A percentile compares a stretch with the other conserved stretches of the same genome.
phyloP scores from a whole-genome alignment of 2,113 vertebrate genomes.

The Charina bottae region DNA sequence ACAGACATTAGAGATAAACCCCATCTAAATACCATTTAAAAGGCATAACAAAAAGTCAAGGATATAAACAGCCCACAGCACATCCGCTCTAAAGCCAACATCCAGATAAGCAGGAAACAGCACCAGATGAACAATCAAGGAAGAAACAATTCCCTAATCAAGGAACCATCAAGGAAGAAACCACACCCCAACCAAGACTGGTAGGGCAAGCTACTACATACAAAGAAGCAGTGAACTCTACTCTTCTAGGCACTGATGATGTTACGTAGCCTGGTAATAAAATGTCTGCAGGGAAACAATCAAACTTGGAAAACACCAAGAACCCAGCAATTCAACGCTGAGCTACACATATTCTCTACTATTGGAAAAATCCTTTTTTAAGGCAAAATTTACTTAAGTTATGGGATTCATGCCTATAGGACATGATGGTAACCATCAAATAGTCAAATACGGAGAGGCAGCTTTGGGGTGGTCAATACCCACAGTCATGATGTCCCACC shows the following conservation, averaged over 20 bases:
- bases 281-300: neutral
- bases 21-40: neutral
- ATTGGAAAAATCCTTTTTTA: too few species aligned
- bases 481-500: neutral
- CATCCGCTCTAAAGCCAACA: neutral
- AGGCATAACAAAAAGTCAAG: neutral
- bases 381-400: neutral
- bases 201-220: too few species aligned
- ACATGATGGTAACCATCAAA: neutral
- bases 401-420: too few species aligned
- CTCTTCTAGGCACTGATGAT: too few species aligned
- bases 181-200: too few species aligned
- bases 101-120: neutral
- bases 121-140: neutral
- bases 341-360: too few species aligned
- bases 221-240: too few species aligned
- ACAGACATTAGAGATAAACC: neutral
- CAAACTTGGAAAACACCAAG: neutral
- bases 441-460: neutral
- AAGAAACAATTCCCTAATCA: neutral
- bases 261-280: neutral
- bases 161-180: neutral
- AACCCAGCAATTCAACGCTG: too few species aligned
- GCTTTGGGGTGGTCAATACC: neutral
- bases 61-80: neutral